Base-by-base conservation (phyloP, 2,797 vertebrate species). In the Benthosema pterotum region DNA sequence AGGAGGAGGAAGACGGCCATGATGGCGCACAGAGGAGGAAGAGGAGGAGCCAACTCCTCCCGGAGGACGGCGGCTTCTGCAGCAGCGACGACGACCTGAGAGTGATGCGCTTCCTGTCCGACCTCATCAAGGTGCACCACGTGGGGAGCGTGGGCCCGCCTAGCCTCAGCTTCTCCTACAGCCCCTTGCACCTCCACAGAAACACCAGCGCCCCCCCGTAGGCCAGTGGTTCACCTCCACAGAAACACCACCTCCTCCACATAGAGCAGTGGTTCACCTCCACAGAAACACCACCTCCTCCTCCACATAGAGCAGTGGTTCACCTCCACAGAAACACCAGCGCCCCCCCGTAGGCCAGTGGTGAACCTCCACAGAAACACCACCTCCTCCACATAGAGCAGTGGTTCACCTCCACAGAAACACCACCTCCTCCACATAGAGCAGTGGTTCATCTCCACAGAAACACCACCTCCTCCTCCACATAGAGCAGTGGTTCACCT, bases 81-180 rank as follows among this genome's bases (percentile, higher is more conserved):
- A 55, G 57, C 3, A 85, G 88, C 5, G 89, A 92, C 0, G 91
- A 93, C 17, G 97, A 98, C 17, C 1, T 88, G 62, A 93, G 80
- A 65, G 94, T 98, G 14, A 90, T 99, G 46, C 83, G 82, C 74
- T 94, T 94, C 76, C 90, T 99, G 78, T 95, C 96, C 0, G 95
- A 98, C 85, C 93, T 98, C 71, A 89, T 99, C 72, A 95, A 92
- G 68, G 90, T 90, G 85, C 90, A 74, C 74, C 94, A 95, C 52
- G 72, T 88, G 5, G 91, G 93, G 61, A 89, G 89, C 63, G 22
- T 25, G 22, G 86, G 92, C 0, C 83, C 89, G 0, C 91, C 93
- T 0, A 69, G 91, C 75, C 92, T 99, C 69, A 88, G 91, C 57
- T 97, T 96, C 78, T 91, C 92, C 72, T 97, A 98, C 1, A 88